Evolutionary conservation across 2,797 vertebrate species (phyloP).

Genomic region (Sternotherus odoratus): DNA sequence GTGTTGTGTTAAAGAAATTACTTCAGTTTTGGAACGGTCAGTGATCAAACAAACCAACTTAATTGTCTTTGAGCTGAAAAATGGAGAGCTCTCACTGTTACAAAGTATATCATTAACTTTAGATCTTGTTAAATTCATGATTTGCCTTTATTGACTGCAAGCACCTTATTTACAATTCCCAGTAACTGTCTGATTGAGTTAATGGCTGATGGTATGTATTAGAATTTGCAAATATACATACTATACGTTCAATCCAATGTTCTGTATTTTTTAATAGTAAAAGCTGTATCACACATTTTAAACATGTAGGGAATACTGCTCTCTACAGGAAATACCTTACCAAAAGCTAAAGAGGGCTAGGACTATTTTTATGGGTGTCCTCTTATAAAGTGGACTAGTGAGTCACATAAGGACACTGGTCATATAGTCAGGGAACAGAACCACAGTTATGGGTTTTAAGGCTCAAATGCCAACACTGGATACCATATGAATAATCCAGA

Average conservation of each 20-base stretch:
- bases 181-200: not conserved
- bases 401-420: accelerated
- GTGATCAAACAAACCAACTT: not conserved
- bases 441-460: not conserved
- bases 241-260: accelerated
- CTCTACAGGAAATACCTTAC: not conserved
- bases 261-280: not conserved
- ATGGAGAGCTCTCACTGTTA: not conserved
- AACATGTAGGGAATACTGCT: not conserved
- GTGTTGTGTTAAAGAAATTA: not conserved
- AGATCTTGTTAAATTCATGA: not conserved
- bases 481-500: not conserved
- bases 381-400: too few relatives aligned
- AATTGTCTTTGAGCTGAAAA: not conserved
- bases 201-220: not conserved
- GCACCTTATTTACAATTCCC: not conserved
- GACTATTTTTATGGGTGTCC: not conserved
- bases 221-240: not conserved
- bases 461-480: not conserved
- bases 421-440: not conserved
- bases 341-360: not conserved
- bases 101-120: not conserved
- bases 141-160: not conserved
- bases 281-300: not conserved
- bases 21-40: not conserved